Evolutionary conservation across 2,888 invertebrate species (phyloP).

Genomic region (Nephrotoma flavescens): DNA sequence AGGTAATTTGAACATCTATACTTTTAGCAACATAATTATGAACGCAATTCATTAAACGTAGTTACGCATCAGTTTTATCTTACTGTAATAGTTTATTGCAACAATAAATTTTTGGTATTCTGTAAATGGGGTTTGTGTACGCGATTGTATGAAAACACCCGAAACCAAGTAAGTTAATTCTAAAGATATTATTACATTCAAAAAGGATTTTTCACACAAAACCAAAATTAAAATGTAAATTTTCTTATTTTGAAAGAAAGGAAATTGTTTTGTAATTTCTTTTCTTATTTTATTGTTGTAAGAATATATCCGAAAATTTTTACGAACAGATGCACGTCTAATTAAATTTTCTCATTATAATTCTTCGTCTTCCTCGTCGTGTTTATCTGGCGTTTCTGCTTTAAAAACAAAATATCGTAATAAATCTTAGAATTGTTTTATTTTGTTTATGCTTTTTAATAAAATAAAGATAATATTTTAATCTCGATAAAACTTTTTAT

Average conservation of each 20-base stretch:
- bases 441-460: background rate
- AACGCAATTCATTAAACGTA: background rate
- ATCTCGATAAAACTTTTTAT: background rate
- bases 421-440: background rate
- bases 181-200: background rate
- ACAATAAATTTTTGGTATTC: background rate
- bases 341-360: background rate
- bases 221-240: background rate
- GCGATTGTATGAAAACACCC: background rate
- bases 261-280: background rate
- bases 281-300: background rate
- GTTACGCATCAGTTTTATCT: background rate
- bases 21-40: background rate
- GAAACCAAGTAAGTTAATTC: background rate
- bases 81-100: background rate
- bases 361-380: background rate
- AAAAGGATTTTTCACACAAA: background rate
- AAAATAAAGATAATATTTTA: background rate
- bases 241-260: background rate
- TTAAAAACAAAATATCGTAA: background rate
- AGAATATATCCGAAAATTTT: background rate
- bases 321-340: background rate
- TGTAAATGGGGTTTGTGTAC: background rate
- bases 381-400: background rate
- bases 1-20: background rate